phyloP scores from a whole-genome alignment of 2,888 invertebrate genomes.

The Machimus atricapillus region DNA sequence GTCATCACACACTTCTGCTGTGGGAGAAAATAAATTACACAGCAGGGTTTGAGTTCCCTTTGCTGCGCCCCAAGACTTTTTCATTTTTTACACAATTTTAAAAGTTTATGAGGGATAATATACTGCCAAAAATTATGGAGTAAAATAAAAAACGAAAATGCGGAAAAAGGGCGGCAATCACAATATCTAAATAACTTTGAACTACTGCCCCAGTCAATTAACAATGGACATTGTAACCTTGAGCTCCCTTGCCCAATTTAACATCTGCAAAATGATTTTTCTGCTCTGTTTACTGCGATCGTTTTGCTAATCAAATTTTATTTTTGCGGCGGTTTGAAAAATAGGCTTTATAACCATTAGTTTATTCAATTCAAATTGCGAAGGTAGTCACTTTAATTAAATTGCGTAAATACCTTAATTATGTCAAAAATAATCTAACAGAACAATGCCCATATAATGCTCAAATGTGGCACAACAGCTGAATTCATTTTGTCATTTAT shows the following conservation, averaged over 20 bases:
- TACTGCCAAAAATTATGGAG: background rate
- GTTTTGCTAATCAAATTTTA: background rate
- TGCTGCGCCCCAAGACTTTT: background rate
- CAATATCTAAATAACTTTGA: background rate
- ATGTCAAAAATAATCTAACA: background rate
- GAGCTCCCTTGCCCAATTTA: background rate
- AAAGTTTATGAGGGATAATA: background rate
- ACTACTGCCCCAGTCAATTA: background rate
- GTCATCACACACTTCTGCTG: background rate
- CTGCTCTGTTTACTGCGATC: background rate
- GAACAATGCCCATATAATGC: background rate
- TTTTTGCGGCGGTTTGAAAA: background rate
- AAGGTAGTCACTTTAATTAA: background rate
- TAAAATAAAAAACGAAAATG: background rate
- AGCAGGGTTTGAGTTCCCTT: background rate
- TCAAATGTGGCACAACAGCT: background rate
- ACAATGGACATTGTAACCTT: background rate
- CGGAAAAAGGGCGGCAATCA: background rate
- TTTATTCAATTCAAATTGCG: background rate
- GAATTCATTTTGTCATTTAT: background rate
- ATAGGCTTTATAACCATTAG: background rate
- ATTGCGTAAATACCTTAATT: background rate
- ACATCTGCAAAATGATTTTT: background rate
- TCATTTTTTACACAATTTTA: background rate
- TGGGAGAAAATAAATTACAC: background rate